Evolutionary conservation across 2,113 vertebrate species (phyloP), one percentile per base, ranked within the genome.

Genomic region (Laterallus jamaicensis): DNA sequence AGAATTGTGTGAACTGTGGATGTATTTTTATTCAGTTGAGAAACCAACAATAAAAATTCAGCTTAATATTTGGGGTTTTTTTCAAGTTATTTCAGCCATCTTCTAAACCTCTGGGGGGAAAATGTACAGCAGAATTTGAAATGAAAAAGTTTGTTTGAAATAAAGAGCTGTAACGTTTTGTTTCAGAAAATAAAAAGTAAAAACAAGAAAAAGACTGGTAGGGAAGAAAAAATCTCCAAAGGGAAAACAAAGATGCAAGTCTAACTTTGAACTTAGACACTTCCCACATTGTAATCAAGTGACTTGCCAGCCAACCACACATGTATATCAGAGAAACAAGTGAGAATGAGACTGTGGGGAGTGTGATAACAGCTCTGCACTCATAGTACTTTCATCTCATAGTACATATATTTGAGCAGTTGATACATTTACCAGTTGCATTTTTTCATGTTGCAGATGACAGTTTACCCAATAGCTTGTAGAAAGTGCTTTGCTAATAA

Each of bases 321-420:
- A 52, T 22, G 44, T 64, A 64, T 26, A 88, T 54, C 63, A 85
- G 77, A 89, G 91, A 88, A 96, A 63, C 44, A 96, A 96, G 94
- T 94, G 96, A 94, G 94, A 98, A 97, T 96, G 94, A 96, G 89
- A 93, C 81, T 86, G 44, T 40, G 50, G 86, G 59, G 85, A 74
- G 93, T 94, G 95, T 95, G 95, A 96, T 54, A 81, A 89, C 94
- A 88, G 87, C 58, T 96, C 95, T 90, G 40, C 29, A 77, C 49
- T 92, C 80, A 39, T 22, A 82, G 66, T 74, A n/a, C 84, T 94
- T 92, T 92, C 83, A 69, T 95, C 93, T 93, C 4, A 0, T 83
- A 78, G 71, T 71, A 79, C 37, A 66, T 64, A 16, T 70, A 75
- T 75, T 88, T 86, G 77, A 86, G 91, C 69, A 54, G 74, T 28